A percentile compares a stretch with the other conserved stretches of the same genome.
Conservation (phyloP, 2,888 invertebrate genomes). For the Thereva nobilitata region DNA sequence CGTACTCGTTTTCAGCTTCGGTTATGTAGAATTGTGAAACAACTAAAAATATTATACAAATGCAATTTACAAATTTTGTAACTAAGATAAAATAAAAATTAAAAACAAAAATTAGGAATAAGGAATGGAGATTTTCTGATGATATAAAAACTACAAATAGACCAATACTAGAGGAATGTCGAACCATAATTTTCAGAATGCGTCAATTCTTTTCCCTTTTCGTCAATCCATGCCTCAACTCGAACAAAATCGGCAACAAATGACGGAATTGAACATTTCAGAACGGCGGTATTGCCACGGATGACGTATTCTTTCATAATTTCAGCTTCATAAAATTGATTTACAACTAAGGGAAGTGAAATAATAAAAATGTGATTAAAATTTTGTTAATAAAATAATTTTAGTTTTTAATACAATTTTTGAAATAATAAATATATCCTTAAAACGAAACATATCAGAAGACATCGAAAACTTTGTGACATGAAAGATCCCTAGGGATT, state of each 20-base stretch:
- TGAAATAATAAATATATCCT: too few relatives aligned
- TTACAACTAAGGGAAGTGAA: constrained; percentile 63
- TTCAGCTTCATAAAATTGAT: constrained; percentile 73
- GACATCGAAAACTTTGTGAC: too few relatives aligned
- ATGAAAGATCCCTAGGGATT: too few relatives aligned
- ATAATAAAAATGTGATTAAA: background rate
- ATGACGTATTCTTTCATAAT: constrained; percentile 76
- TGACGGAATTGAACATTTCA: constrained; percentile 75
- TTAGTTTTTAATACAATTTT: too few relatives aligned
- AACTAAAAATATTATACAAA: constrained; percentile 63
- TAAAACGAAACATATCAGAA: too few relatives aligned
- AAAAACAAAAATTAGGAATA: background rate
- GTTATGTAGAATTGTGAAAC: constrained; percentile 88
- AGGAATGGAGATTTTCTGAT: background rate
- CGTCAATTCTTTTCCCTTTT: constrained; percentile 56
- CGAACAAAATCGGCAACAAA: constrained; percentile 75
- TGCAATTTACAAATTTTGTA: constrained; percentile 34
- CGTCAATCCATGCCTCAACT: constrained; percentile 72
- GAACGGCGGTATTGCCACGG: constrained; percentile 70
- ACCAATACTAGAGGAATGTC: constrained; percentile 34
- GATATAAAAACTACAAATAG: background rate
- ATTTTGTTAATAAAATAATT: too few relatives aligned
- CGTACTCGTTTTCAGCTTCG: constrained; percentile 92
- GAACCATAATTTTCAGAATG: constrained; percentile 56
- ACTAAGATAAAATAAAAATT: constrained; percentile 15